Conservation (phyloP, 2,888 invertebrate species). For the Corbicula japonica region DNA sequence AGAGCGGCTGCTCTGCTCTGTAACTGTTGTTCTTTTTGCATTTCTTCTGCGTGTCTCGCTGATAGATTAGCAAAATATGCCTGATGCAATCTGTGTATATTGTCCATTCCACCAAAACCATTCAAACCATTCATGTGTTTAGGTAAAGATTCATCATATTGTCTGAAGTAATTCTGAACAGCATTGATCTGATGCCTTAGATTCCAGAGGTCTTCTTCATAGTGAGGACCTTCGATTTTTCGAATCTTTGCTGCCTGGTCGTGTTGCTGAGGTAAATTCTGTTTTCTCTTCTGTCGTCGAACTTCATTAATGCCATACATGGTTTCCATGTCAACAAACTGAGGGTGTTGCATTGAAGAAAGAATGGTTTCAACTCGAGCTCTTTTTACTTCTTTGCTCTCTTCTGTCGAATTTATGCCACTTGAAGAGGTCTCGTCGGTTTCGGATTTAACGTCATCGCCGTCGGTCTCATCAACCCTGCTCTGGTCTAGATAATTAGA, state of each 20-base stretch:
- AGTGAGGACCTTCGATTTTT: constrained; percentile 82
- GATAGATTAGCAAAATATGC: constrained; percentile 62
- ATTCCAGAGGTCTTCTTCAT: constrained; percentile 94
- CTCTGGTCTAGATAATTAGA: constrained; percentile 63
- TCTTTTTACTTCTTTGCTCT: constrained; percentile 90
- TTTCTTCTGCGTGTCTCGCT: constrained; percentile 48
- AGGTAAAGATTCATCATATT: constrained; percentile 88
- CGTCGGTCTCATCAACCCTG: constrained; percentile 62
- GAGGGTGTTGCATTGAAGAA: constrained; percentile 93
- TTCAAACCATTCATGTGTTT: constrained; percentile 61
- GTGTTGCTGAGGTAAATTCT: constrained; percentile 98
- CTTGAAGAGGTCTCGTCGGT: constrained; percentile 60
- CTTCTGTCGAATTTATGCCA: constrained; percentile 53
- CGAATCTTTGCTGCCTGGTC: constrained; percentile 74
- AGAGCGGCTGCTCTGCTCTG: constrained; percentile 39
- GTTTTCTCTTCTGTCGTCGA: constrained; percentile 91
- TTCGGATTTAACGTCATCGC: constrained; percentile 62
- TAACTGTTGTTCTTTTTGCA: constrained; percentile 38
- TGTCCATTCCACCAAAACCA: constrained; percentile 54
- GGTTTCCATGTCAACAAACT: constrained; percentile 58
- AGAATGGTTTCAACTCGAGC: constrained; percentile 98
- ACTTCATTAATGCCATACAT: constrained; percentile 68
- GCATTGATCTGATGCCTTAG: constrained; percentile 96
- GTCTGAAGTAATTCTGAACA: constrained; percentile 96
- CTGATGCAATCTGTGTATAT: constrained; percentile 65